These are phyloP conservation scores for Periophthalmodon schlosseri DNA, from an alignment of 2,113 vertebrate species.

Conservation along the genomic window DNA sequence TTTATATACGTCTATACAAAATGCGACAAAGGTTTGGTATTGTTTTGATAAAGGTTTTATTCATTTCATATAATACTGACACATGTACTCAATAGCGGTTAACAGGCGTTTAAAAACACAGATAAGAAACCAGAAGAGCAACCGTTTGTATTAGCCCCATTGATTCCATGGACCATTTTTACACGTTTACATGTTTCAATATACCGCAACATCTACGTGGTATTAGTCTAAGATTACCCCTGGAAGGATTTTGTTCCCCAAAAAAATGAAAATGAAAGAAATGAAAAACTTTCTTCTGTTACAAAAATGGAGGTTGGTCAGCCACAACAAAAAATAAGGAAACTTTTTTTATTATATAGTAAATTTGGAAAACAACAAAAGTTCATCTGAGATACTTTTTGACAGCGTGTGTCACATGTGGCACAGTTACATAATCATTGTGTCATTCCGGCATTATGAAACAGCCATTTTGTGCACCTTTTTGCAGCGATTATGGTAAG, in stretches of 20 bases:
- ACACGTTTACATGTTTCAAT: conserved; percentile 78
- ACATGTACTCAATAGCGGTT: conserved; percentile 82
- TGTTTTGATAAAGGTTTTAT: conserved; percentile 78
- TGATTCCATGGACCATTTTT: conserved; percentile 70
- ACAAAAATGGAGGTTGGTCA: conserved; percentile 67
- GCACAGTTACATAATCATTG: conserved; percentile 52
- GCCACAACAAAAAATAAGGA: conserved; percentile 58
- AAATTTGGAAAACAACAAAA: conserved; percentile 33
- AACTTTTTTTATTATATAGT: conserved; percentile 50
- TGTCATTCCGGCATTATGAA: conserved; percentile 45
- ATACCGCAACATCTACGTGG: conserved; percentile 78
- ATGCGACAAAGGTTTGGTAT: conserved; percentile 23
- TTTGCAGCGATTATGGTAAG: conserved; percentile 24
- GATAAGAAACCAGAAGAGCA: conserved; percentile 79
- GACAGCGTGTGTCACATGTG: conserved; percentile 60
- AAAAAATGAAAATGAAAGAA: conserved; percentile 35
- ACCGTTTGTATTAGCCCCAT: conserved; percentile 66
- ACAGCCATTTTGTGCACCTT: conserved; percentile 44
- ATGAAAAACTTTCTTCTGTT: conserved; percentile 54
- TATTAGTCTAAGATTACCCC: conserved; percentile 70
- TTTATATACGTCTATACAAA: neutral
- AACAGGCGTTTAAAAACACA: conserved; percentile 85
- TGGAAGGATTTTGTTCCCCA: conserved; percentile 61
- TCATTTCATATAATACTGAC: conserved; percentile 84
- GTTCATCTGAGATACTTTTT: conserved; percentile 38